These are phyloP conservation scores for Megalops atlanticus DNA, from an alignment of 2,113 vertebrate genomes.

Conservation along the genomic window DNA sequence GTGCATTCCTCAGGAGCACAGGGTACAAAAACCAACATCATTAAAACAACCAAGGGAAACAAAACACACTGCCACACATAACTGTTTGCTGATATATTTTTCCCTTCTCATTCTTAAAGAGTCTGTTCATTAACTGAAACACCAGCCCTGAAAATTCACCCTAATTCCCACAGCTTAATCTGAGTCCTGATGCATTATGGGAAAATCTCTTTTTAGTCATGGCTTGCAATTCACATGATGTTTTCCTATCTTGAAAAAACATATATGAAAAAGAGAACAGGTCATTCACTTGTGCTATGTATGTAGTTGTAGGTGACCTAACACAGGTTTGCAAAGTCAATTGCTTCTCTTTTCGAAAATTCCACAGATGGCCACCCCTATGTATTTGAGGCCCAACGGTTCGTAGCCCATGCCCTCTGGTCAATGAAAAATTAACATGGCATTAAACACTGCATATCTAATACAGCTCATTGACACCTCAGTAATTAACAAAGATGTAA, in stretches of 20 bases:
- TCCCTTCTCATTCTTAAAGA: slow-evolving; percentile 26
- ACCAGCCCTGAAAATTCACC: neutral
- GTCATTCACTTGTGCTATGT: neutral
- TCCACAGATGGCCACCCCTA: neutral
- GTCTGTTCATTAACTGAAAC: slow-evolving; percentile 33
- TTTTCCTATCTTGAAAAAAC: too few species aligned
- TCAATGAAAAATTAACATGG: slow-evolving; percentile 39
- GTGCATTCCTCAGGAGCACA: slow-evolving; percentile 28
- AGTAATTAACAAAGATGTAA: slow-evolving; percentile 27
- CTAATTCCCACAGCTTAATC: neutral
- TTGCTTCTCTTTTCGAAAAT: neutral
- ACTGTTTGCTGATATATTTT: slow-evolving; percentile 33
- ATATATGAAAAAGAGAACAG: too few species aligned
- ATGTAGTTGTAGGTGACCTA: neutral
- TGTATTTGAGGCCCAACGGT: slow-evolving; percentile 18
- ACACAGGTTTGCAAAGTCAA: neutral
- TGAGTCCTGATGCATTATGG: neutral
- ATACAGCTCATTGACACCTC: slow-evolving; percentile 34
- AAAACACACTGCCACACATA: slow-evolving; percentile 22
- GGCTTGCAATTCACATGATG: too few species aligned
- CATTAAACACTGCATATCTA: slow-evolving; percentile 33
- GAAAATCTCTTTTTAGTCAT: neutral
- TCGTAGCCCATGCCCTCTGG: slow-evolving; percentile 34
- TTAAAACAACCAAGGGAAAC: slow-evolving; percentile 40
- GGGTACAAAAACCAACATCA: slow-evolving; percentile 33